phyloP scores from a whole-genome alignment of 2,888 invertebrate species.

The Rhorus exstirpatorius region DNA sequence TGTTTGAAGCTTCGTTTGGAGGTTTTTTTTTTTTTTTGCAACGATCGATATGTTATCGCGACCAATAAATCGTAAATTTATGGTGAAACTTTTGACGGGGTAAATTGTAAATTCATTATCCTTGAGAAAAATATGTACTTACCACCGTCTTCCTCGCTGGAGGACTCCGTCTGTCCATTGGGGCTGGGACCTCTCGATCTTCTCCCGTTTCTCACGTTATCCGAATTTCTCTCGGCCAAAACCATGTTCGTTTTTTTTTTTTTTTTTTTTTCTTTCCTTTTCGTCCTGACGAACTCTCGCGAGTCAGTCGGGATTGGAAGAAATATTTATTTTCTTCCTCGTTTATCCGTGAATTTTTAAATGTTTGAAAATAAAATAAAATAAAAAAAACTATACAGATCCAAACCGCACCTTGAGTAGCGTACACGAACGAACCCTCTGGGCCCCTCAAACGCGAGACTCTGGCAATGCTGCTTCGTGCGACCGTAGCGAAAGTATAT shows the following conservation, averaged over 20 bases:
- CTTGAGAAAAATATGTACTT: too few relatives aligned
- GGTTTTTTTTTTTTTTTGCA: conserved; percentile 68
- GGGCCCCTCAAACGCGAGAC: conserved; percentile 68
- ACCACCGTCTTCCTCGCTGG: conserved; percentile 95
- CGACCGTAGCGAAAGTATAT: conserved; percentile 82
- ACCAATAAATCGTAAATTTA: conserved; percentile 34
- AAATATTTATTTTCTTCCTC: conserved; percentile 25
- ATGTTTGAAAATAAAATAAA: conserved; percentile 42
- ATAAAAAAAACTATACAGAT: conserved; percentile 28
- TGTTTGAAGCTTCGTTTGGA: conserved; percentile 77
- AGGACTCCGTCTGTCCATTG: conserved; percentile 94
- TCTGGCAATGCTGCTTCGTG: conserved; percentile 75
- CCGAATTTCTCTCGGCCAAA: conserved; percentile 94
- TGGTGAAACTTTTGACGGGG: background rate
- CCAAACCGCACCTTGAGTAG: conserved; percentile 79
- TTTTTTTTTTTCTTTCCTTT: too few relatives aligned
- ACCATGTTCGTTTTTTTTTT: too few relatives aligned
- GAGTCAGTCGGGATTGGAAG: conserved; percentile 18
- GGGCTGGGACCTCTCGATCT: conserved; percentile 97
- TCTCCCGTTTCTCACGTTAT: conserved; percentile 94
- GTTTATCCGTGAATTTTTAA: conserved; percentile 11
- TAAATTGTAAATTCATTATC: too few relatives aligned
- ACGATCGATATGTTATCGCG: conserved; percentile 63
- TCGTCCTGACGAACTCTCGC: conserved; percentile 39
- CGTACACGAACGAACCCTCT: conserved; percentile 73